Conservation (phyloP, 1,140 invertebrate genomes). For the Drosophila mayri region DNA sequence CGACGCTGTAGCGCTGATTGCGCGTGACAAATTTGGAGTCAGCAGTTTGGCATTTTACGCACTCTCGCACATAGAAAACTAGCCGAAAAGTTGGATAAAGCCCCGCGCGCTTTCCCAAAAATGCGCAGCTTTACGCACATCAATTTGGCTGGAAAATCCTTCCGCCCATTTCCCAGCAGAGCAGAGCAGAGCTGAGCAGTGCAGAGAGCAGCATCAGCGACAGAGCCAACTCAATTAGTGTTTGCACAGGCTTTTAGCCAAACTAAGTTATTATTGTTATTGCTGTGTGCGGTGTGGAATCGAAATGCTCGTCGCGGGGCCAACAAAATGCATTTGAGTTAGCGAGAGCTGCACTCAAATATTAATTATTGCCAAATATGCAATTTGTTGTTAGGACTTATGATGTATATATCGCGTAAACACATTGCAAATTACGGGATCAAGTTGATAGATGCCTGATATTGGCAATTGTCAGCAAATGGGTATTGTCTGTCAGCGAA, state of each 20-base stretch:
- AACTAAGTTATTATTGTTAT: conserved; percentile 71
- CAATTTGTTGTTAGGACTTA: conserved; percentile 18
- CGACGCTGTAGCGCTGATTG: conserved; percentile 56
- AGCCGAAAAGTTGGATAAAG: conserved; percentile 16
- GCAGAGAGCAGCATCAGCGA: conserved; percentile 13
- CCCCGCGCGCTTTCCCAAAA: neutral
- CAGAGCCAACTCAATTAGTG: conserved; percentile 75
- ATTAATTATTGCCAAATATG: conserved; percentile 63
- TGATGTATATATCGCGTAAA: conserved; percentile 24
- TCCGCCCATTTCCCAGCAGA: conserved; percentile 24
- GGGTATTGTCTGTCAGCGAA: neutral
- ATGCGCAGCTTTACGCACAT: conserved; percentile 37
- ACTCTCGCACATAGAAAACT: conserved; percentile 20
- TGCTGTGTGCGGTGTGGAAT: conserved; percentile 21
- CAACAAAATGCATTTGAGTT: conserved; percentile 60
- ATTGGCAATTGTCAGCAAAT: conserved; percentile 8
- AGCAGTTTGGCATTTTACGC: conserved; percentile 70
- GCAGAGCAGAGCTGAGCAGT: neutral
- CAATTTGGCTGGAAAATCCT: conserved; percentile 50
- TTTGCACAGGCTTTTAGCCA: conserved; percentile 72
- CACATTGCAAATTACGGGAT: conserved; percentile 7
- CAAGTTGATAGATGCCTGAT: conserved; percentile 16
- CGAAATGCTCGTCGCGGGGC: conserved; percentile 28
- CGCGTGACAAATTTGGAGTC: conserved; percentile 72
- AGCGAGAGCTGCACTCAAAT: conserved; percentile 27